Percentiles rank a stretch among this genome's conserved stretches.
Evolutionary conservation across 1,140 invertebrate genomes (phyloP).

Genomic region (Oncopodura yosiiana): DNA sequence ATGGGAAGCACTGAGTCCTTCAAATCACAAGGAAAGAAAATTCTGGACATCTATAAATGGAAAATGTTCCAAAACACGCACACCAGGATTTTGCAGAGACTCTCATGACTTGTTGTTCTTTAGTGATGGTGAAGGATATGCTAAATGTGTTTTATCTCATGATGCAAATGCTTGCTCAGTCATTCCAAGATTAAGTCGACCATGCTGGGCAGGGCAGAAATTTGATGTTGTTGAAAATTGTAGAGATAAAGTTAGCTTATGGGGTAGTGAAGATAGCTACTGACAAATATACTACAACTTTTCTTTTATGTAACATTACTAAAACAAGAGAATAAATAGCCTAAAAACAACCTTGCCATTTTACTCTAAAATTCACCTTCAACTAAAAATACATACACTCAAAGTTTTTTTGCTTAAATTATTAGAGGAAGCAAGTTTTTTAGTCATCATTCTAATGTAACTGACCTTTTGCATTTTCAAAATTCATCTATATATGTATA

Average conservation of each 20-base stretch:
- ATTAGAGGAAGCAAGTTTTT: too few species aligned
- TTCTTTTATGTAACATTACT: too few species aligned
- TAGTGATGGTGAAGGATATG: slow-evolving; percentile 12
- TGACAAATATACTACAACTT: not conserved
- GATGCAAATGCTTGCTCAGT: slow-evolving; percentile 6
- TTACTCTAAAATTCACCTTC: too few species aligned
- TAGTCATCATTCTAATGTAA: too few species aligned
- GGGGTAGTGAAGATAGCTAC: slow-evolving; percentile 17
- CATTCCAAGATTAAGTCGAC: not conserved
- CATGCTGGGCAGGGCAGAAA: slow-evolving; percentile 22
- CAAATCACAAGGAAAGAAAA: slow-evolving; percentile 5
- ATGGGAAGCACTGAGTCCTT: not conserved
- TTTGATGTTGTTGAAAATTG: slow-evolving; percentile 15
- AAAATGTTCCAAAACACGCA: slow-evolving; percentile 13
- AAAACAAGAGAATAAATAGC: too few species aligned
- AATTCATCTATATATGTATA: too few species aligned
- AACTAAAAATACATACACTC: too few species aligned
- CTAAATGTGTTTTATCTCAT: not conserved
- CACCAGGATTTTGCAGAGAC: slow-evolving; percentile 7
- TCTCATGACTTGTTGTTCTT: slow-evolving; percentile 11
- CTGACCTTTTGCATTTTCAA: too few species aligned
- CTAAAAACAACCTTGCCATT: too few species aligned
- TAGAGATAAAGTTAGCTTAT: slow-evolving; percentile 12
- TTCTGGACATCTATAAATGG: slow-evolving; percentile 14
- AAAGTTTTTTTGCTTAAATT: too few species aligned